Base-by-base conservation (phyloP, 92 coral and sea anemone species). In the Isaurus tuberculatus region DNA sequence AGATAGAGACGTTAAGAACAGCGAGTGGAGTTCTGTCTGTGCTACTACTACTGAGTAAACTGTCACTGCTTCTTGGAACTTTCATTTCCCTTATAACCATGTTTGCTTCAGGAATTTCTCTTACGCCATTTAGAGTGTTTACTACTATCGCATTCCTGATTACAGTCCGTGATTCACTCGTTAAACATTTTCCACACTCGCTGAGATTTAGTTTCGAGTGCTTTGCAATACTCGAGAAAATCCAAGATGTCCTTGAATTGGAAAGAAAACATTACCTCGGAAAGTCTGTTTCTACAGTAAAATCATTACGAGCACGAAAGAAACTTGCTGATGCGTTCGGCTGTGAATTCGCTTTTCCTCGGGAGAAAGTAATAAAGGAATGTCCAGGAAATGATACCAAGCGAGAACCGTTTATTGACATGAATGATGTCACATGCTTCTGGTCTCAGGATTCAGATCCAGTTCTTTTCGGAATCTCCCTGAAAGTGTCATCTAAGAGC, bases 391-490 rank as follows among this genome's bases (percentile, higher is more conserved):
- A 5, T 27, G 82, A 53, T 10, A 32, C 43, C 8, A 60, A 4
- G 26, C 7, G 31, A 6, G 55, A 42, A 19, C 70, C 82, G 22
- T 58, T 58, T 33, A 36, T 77, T 22, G 27, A 33, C 70, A 42
- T 77, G 34, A 27, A 58, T 69, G 36, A 77, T 34, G 70, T 77
- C 25, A 77, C 82, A 10, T 77, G 82, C 42, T 58, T 34, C 22
- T 77, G 82, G 82, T 77, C 82, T 33, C 51, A 77, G 14, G 46
- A 77, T 17, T 77, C 82, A 27, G 65, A 28, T 29, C 82, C 82
- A 77, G 82, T 77, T 70, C 82, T 77, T 37, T 14, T 37, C 22
- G 82, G 70, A 27, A 27, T 77, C 11, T 20, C 32, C 14, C 70
- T 77, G 65, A 77, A 57, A 26, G 70, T 70, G 10, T 77, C 82